Evolutionary conservation across 1,140 invertebrate genomes (phyloP), one percentile per base, ranked within the genome.

Genomic region (Lethocerus indicus): DNA sequence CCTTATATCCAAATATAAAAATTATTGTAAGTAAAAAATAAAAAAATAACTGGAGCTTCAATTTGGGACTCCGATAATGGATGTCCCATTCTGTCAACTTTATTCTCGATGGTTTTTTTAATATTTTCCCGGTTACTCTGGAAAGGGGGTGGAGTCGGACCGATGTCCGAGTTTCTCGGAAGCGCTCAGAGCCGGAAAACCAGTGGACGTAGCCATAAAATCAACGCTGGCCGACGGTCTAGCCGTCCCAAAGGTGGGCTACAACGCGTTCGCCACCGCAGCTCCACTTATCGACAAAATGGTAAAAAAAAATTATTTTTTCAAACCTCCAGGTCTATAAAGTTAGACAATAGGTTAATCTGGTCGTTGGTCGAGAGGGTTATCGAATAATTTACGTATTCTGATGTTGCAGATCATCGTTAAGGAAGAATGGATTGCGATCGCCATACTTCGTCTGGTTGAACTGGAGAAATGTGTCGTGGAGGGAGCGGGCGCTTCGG

Each of bases 381-480:
- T n/a, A n/a, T n/a, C n/a, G n/a, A n/a, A n/a, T n/a, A n/a, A n/a
- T n/a, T n/a, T n/a, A n/a, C n/a, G n/a, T n/a, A n/a, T n/a, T n/a
- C n/a, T n/a, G n/a, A n/a, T n/a, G n/a, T n/a, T 54, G 53, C 54
- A 77, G 74, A 67, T 79, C 35, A 74, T 81, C 20, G 82, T 87
- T 1, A 79, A 78, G 53, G 83, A 87, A 61, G 81, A 84, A 63
- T 86, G 78, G 75, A 88, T 95, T 39, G 89, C 91, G 0, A 74
- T 92, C 53, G 78, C 88, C 3, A 93, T 95, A 53, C 64, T 94
- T 28, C 72, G 84, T 18, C 64, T 94, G 39, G 74, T 92, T 3
- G 90, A 95, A 65, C 71, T 81, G 49, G 89, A 93, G 64, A 94
- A 95, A 63, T 86, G 83, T 54, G 87, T 95, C 2, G 87, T 94